Conservation (phyloP, 1,140 invertebrate genomes). For the Macrobrachium rosenbergii region DNA sequence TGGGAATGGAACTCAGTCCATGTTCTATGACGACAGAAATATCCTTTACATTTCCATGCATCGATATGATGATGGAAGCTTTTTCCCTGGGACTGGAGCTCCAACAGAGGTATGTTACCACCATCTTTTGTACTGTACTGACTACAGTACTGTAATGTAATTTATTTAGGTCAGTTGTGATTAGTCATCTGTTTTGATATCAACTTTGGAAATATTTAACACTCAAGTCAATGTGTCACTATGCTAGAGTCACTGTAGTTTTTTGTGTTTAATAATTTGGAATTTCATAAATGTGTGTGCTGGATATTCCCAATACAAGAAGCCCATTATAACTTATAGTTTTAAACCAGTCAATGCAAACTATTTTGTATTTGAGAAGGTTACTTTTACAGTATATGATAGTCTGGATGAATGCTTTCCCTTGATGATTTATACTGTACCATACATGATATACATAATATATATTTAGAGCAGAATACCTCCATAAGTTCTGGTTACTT, state of each 20-base stretch:
- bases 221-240: too few species aligned
- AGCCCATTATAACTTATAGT: too few species aligned
- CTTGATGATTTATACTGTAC: too few species aligned
- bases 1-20: conserved; percentile 98
- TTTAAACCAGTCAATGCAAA: too few species aligned
- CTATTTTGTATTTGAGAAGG: too few species aligned
- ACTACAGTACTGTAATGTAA: neutral
- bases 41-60: conserved; percentile 98
- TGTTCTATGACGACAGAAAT: conserved; percentile 96
- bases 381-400: neutral
- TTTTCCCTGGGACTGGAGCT: conserved; percentile 98
- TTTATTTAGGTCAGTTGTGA: neutral
- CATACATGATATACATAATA: too few species aligned
- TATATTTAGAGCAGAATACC: too few species aligned
- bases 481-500: neutral
- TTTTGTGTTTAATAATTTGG: too few species aligned
- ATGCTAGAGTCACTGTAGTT: too few species aligned
- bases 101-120: conserved; percentile 78
- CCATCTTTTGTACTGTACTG: neutral
- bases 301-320: too few species aligned
- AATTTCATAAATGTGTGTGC: too few species aligned
- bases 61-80: conserved; percentile 99
- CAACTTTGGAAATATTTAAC: neutral
- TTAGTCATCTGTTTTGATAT: neutral
- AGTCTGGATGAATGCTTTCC: neutral